A percentile compares a stretch with the other conserved stretches of the same genome.
Evolutionary conservation across 2,888 invertebrate genomes (phyloP).

Genomic region (Erpobdella octoculata): DNA sequence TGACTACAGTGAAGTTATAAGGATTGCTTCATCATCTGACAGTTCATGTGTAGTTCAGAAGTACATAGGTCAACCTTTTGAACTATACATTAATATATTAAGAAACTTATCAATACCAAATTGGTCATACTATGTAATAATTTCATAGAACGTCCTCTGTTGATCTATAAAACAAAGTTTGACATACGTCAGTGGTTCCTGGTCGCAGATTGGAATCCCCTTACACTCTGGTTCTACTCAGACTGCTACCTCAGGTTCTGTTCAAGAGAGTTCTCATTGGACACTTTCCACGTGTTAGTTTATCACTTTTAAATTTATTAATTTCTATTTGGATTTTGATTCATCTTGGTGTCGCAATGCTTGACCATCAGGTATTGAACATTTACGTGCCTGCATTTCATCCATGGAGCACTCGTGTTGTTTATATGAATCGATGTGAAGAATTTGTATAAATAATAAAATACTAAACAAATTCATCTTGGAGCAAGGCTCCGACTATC

Average conservation of each 20-base stretch:
- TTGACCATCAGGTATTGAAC: no score
- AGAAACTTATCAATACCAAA: background rate
- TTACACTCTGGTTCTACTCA: conserved; percentile 85
- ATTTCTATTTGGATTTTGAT: background rate
- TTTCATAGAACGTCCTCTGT: conserved; percentile 72
- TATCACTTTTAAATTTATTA: background rate
- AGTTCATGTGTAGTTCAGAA: conserved; percentile 72
- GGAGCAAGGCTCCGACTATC: background rate
- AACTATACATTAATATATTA: background rate
- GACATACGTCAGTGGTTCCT: conserved; percentile 92
- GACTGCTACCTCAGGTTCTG: conserved; percentile 87
- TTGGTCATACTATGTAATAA: background rate
- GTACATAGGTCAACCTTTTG: conserved; percentile 68
- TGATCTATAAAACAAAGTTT: conserved; percentile 82
- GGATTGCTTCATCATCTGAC: conserved; percentile 52
- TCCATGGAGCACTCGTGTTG: no score
- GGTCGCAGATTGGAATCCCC: conserved; percentile 78
- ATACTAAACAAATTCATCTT: no score
- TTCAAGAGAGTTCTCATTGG: conserved; percentile 65
- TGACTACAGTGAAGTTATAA: conserved; percentile 71
- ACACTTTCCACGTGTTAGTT: conserved; percentile 77
- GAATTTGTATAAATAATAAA: no score
- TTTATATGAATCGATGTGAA: no score
- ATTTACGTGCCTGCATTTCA: no score
- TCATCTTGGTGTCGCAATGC: no score